Percentiles rank a stretch among this genome's conserved stretches.
phyloP scores from a whole-genome alignment of 2,888 invertebrate genomes.

The Diarsia brunnea region DNA sequence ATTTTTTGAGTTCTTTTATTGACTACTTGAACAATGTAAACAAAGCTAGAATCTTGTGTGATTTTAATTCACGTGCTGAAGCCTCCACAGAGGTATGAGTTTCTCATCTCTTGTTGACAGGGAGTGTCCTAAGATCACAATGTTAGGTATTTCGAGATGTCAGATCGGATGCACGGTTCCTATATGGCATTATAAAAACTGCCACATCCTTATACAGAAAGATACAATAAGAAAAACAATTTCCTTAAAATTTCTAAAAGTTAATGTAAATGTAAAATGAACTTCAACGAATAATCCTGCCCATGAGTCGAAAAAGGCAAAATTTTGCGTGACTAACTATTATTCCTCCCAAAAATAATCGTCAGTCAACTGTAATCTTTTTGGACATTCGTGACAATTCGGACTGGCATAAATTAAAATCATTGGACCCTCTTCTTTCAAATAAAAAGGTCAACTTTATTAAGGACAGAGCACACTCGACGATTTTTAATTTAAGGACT shows the following conservation, averaged over 20 bases:
- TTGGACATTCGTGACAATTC: constrained; percentile 34
- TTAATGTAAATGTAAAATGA: constrained; percentile 1
- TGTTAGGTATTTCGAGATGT: not conserved
- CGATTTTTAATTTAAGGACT: constrained; percentile 59
- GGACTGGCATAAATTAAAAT: constrained; percentile 59
- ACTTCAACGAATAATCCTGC: not conserved
- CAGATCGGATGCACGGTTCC: not conserved
- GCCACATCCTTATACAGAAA: not conserved
- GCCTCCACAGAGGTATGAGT: not conserved
- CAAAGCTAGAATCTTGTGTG: not conserved
- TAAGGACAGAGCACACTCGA: constrained; percentile 51
- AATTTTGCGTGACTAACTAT: constrained; percentile 8
- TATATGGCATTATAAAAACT: not conserved
- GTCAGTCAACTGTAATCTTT: constrained; percentile 46
- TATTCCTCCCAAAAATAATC: constrained; percentile 39
- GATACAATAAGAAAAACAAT: not conserved
- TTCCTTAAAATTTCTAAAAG: not conserved
- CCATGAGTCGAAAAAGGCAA: not conserved
- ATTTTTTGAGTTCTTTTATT: not conserved
- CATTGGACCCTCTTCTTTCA: constrained; percentile 42
- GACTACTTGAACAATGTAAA: not conserved
- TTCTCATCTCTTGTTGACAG: not conserved
- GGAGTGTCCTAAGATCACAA: not conserved
- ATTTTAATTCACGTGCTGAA: not conserved
- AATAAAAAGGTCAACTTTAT: constrained; percentile 60